Evolutionary conservation across 2,797 vertebrate species (phyloP), one percentile per base, ranked within the genome.

Genomic region (Lutjanus argentimaculatus): DNA sequence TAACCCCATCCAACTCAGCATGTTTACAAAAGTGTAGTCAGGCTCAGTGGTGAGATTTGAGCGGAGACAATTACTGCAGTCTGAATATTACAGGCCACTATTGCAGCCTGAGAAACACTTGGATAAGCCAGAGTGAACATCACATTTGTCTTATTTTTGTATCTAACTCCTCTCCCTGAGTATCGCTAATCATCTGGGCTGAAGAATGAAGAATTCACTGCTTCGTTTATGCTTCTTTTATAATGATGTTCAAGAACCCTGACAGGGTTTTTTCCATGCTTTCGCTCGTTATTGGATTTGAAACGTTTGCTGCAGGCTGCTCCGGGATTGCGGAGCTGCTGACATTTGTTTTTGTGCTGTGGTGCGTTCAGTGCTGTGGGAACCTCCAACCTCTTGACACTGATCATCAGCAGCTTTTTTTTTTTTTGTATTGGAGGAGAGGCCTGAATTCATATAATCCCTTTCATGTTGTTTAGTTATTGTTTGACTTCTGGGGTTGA

Each of bases 341-440:
- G 77, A 86, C 82, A 84, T 87, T 85, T 85, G 74, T 87, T 71
- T 91, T 74, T 83, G 88, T 82, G 83, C 87, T 21, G 55, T 7
- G 72, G 66, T 83, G 88, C 64, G 21, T 88, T 88, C 78, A 79
- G 5, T 45, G 80, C 69, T 52, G 74, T 80, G 79, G 77, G 80
- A 90, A 82, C 62, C 62, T 83, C 57, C 79, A 61, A 42, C 63
- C 57, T 82, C 77, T 64, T 51, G 64, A 88, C 85, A 73, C 80
- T 12, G 75, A 85, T 62, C 77, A 89, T 75, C 87, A 75, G 36
- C 76, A 76, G 67, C 19, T 17, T 73, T 25, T 25, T 79, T 17
- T 73, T 25, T 25, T 79, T 86, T 77, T 85, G 75, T 65, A 64
- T 72, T 73, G 56, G 66, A 75, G 22, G 59, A 56, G 36, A 63